A percentile compares a stretch with the other conserved stretches of the same genome.
Conservation (phyloP, 1,140 invertebrate genomes). For the Odontomachus brunneus region DNA sequence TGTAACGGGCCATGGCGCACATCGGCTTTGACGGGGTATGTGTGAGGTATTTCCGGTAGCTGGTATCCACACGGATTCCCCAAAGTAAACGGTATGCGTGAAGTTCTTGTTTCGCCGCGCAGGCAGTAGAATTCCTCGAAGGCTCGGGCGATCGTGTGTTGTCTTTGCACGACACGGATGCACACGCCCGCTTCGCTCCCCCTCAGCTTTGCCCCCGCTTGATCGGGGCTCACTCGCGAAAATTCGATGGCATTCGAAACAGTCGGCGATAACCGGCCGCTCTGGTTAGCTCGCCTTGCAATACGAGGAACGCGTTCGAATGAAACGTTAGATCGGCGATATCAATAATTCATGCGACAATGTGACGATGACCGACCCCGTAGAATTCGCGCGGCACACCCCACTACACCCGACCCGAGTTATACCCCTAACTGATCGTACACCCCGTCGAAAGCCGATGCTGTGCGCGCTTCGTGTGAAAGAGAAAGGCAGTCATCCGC, state of each 20-base stretch:
- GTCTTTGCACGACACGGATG: constrained; percentile 69
- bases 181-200: constrained; percentile 12
- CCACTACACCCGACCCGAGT: not conserved
- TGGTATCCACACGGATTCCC: constrained; percentile 69
- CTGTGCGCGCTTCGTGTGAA: not conserved
- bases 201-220: not conserved
- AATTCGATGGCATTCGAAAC: constrained; percentile 70
- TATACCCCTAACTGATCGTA: not conserved
- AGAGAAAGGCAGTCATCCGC: not conserved
- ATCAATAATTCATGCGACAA: constrained; percentile 69
- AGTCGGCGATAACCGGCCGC: constrained; percentile 36
- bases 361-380: constrained; percentile 46
- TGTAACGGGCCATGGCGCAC: constrained; percentile 60
- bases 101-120: constrained; percentile 72
- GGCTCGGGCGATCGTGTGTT: constrained; percentile 60
- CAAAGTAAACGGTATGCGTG: constrained; percentile 75
- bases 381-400: constrained; percentile 40
- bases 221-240: constrained; percentile 53
- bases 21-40: constrained; percentile 62
- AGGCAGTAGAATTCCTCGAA: constrained; percentile 69
- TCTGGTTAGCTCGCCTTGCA: too few species aligned
- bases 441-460: not conserved
- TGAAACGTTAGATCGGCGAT: constrained; percentile 45
- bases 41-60: constrained; percentile 71
- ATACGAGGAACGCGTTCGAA: not conserved